Evolutionary conservation across 2,113 vertebrate genomes (phyloP).

Genomic region (Aramus guarauna): DNA sequence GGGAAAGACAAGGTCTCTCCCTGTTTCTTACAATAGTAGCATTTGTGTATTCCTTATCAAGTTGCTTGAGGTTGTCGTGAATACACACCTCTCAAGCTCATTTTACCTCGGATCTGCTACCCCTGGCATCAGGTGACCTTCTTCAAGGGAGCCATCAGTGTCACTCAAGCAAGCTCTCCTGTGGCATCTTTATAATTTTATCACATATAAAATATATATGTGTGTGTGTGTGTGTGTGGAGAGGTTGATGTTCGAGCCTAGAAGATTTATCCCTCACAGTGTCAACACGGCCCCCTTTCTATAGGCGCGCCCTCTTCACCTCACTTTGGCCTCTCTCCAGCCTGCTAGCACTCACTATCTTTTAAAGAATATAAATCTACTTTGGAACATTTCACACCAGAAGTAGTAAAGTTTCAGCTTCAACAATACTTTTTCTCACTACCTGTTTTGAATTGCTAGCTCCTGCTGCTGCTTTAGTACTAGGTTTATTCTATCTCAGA

Average conservation of each 20-base stretch:
- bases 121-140: neutral
- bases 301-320: neutral
- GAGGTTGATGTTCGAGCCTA: neutral
- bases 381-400: neutral
- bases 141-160: neutral
- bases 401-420: neutral
- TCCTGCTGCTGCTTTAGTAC: neutral
- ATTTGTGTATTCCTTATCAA: neutral
- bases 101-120: neutral
- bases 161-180: neutral
- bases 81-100: rapidly evolving
- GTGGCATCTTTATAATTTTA: neutral
- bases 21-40: neutral
- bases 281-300: neutral
- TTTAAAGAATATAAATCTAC: neutral
- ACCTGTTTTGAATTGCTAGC: neutral
- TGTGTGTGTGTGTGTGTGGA: neutral
- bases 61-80: neutral
- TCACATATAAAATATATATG: neutral
- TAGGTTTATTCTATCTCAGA: neutral
- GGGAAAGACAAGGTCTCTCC: neutral
- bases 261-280: neutral
- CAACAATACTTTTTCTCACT: neutral
- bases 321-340: neutral
- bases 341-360: neutral